Base-by-base conservation (phyloP, 2,113 vertebrate species). In the Gavialis gangeticus region DNA sequence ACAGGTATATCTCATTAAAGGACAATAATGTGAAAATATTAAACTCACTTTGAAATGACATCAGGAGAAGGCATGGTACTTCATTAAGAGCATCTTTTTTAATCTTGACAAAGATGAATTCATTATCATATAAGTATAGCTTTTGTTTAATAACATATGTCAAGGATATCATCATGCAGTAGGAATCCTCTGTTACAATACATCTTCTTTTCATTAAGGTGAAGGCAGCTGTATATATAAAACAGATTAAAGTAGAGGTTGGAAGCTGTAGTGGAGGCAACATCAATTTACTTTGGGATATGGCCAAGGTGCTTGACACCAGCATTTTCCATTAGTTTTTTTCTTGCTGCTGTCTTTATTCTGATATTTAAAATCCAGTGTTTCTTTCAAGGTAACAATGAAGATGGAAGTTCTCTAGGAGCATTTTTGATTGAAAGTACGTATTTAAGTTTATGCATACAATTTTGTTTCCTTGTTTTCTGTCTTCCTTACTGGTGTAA, bases 161-260 rank as follows among this genome's bases (percentile, higher is more conserved):
- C 73, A 84, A 17, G 84, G 75, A n/a, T 85, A 64, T 83, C 64
- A 5, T 6, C 87, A 46, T 82, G 71, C 34, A 91, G 67, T 91
- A 91, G 71, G 6, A 90, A 83, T 91, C 75, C 75, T 67, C 75
- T 96, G 55, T 75, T 82, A 76, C 80, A 75, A 66, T 59, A 8
- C 58, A 28, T 92, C 92, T 84, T 89, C 75, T 95, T 97, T 97
- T 96, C 91, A 93, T 88, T 95, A 95, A 92, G 8, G 81, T 82
- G 86, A 88, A 96, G 55, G 64, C 28, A 88, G 89, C 73, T 94
- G 64, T 67, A 87, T 89, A 25, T 92, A 75, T 92, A 91, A 94
- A 94, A 90, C 60, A 87, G 60, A 85, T 88, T 90, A 85, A 96
- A 97, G 84, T 58, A n/a, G 60, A 93, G 56, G 88, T 88, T 82